Evolutionary conservation across 2,888 invertebrate genomes (phyloP).

Genomic region (Ochropacha duplaris): DNA sequence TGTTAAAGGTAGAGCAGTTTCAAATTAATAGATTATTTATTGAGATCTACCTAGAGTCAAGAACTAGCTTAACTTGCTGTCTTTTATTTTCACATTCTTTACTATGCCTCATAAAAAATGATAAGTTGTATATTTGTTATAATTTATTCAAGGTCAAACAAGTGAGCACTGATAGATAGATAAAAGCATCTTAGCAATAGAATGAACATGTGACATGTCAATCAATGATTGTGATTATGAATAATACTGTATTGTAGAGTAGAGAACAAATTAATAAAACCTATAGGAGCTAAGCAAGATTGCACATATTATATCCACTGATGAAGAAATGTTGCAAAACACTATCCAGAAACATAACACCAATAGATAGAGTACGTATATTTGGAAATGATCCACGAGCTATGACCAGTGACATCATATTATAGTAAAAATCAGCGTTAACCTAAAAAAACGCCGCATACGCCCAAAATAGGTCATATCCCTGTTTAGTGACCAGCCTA

Average conservation of each 20-base stretch:
- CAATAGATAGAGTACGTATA: neutral
- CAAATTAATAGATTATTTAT: neutral
- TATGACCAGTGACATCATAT: constrained; percentile 31
- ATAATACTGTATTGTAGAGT: neutral
- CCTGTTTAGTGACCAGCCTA: constrained; percentile 61
- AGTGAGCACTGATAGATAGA: constrained; percentile 11
- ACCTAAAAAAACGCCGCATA: constrained; percentile 43
- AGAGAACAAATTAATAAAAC: neutral
- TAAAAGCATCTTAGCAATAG: neutral
- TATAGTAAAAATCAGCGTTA: constrained; percentile 32
- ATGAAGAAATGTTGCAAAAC: neutral
- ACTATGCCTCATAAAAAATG: neutral
- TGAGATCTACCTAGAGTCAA: neutral
- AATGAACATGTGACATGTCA: constrained; percentile 12
- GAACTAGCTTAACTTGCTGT: neutral
- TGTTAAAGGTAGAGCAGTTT: neutral
- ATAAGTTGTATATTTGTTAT: constrained; percentile 8
- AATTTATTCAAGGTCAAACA: constrained; percentile 24
- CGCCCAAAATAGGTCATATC: constrained; percentile 75
- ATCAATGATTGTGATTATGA: constrained; percentile 7
- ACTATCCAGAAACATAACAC: constrained; percentile 16
- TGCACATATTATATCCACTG: too few species aligned
- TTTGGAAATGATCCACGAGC: neutral
- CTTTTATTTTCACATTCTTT: neutral
- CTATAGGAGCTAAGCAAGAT: neutral